phyloP scores from a whole-genome alignment of 2,888 invertebrate species.

The Branchipolynoe longqiensis region DNA sequence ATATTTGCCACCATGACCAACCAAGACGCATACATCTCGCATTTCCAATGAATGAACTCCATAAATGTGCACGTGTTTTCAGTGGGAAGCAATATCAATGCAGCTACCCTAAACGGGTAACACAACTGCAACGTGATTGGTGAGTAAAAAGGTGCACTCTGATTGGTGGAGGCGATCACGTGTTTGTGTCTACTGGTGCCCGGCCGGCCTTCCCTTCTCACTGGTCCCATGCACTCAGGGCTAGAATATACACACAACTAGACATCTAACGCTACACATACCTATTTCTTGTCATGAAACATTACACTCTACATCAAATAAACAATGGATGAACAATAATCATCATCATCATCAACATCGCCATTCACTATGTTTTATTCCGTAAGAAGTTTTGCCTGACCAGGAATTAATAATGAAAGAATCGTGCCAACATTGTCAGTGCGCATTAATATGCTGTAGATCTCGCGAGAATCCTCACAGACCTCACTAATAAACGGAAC shows the following conservation, averaged over 20 bases:
- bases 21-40: background rate
- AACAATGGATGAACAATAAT: slow-evolving; percentile 31
- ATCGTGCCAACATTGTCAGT: no score
- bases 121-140: slow-evolving; percentile 8
- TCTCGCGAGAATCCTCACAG: background rate
- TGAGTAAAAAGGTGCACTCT: no score
- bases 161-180: slow-evolving; percentile 12
- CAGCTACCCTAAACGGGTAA: background rate
- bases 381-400: slow-evolving; percentile 21
- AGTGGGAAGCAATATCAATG: background rate
- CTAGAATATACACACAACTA: slow-evolving; percentile 57
- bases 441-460: no score
- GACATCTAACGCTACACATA: slow-evolving; percentile 47
- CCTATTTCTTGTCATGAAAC: slow-evolving; percentile 53
- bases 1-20: slow-evolving; percentile 3
- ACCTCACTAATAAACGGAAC: background rate
- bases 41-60: slow-evolving; percentile 10
- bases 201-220: slow-evolving; percentile 29
- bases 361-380: slow-evolving; percentile 42
- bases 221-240: slow-evolving; percentile 57
- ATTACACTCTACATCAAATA: slow-evolving; percentile 55
- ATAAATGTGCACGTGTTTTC: background rate
- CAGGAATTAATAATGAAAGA: slow-evolving; percentile 47
- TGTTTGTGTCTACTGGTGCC: slow-evolving; percentile 49
- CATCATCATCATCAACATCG: background rate